Percentiles rank a stretch among this genome's conserved stretches.
phyloP scores from a whole-genome alignment of 1,140 invertebrate species.

The Habropoda laboriosa region DNA sequence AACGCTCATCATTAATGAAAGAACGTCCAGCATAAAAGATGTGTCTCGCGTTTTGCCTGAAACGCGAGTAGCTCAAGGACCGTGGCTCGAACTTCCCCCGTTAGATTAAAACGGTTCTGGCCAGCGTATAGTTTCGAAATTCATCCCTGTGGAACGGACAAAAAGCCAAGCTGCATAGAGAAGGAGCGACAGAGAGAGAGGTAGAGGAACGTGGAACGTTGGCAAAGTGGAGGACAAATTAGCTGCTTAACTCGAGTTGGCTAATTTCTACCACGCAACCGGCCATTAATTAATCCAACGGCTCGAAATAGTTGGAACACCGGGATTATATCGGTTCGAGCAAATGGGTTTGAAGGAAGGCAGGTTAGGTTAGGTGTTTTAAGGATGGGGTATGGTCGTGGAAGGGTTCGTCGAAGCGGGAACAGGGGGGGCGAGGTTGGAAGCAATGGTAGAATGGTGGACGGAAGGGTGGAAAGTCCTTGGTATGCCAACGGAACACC shows the following conservation, averaged over 20 bases:
- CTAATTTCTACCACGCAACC: constrained; percentile 40
- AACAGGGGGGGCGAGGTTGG: no score
- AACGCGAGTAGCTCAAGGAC: no score
- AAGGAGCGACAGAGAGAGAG: no score
- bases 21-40: no score
- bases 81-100: no score
- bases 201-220: not conserved
- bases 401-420: not conserved
- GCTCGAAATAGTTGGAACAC: constrained; percentile 56
- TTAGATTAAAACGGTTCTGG: not conserved
- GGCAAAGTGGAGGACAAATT: constrained; percentile 19
- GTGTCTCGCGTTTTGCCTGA: no score
- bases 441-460: not conserved
- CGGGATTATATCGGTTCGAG: not conserved
- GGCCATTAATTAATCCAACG: constrained; percentile 47
- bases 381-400: not conserved
- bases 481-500: constrained; percentile 54
- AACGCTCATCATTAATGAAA: no score
- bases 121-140: not conserved
- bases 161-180: not conserved
- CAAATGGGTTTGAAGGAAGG: no score
- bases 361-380: not conserved
- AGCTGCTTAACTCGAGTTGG: constrained; percentile 40
- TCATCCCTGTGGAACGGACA: not conserved
- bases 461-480: constrained; percentile 30